These are phyloP conservation scores for Marronus borbonicus DNA, from an alignment of 2,888 invertebrate species.

Conservation along the genomic window DNA sequence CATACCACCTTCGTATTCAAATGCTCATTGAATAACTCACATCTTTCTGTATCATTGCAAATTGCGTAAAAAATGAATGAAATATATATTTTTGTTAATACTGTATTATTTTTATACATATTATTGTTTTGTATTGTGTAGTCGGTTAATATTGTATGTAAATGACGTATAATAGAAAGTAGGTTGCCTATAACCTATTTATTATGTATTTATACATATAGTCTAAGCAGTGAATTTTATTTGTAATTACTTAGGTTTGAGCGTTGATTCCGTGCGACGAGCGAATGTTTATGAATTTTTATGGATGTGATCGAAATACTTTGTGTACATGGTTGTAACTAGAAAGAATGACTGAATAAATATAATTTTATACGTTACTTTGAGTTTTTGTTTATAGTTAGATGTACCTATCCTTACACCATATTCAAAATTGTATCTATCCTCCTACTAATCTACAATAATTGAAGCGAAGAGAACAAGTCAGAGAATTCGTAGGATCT, in stretches of 20 bases:
- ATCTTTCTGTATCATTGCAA: background rate
- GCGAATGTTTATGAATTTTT: background rate
- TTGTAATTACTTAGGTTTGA: constrained; percentile 23
- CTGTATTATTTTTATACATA: constrained; percentile 37
- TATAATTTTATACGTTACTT: constrained; percentile 31
- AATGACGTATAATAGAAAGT: constrained; percentile 22
- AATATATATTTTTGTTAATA: constrained; percentile 39
- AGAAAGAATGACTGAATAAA: constrained; percentile 49
- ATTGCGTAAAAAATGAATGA: background rate
- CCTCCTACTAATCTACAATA: too few relatives aligned
- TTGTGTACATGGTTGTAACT: constrained; percentile 42
- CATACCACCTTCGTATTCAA: background rate
- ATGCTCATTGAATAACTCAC: constrained; percentile 3
- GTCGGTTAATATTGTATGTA: constrained; percentile 31
- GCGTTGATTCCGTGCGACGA: background rate
- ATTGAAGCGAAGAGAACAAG: too few relatives aligned
- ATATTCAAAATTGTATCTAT: too few relatives aligned
- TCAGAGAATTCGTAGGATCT: too few relatives aligned
- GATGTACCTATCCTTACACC: too few relatives aligned
- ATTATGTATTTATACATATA: constrained; percentile 35
- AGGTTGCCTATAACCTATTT: constrained; percentile 21
- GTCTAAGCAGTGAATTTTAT: constrained; percentile 32
- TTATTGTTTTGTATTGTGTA: constrained; percentile 29
- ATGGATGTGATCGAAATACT: constrained; percentile 9
- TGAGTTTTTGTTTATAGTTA: too few relatives aligned